These are phyloP conservation scores for Sander vitreus DNA, from an alignment of 2,113 vertebrate genomes.

Conservation along the genomic window DNA sequence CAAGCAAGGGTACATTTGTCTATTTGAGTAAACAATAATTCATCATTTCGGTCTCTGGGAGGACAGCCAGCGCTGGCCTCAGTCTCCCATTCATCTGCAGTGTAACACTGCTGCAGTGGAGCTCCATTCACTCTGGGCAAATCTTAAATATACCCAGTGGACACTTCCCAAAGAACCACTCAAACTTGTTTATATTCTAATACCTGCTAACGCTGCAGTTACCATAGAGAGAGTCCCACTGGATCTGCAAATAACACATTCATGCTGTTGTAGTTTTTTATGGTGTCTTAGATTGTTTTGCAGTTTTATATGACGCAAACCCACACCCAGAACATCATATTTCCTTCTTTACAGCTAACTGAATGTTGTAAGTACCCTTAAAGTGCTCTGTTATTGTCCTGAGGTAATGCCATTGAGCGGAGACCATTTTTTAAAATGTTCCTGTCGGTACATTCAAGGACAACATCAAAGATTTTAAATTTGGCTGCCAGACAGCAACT, in stretches of 20 bases:
- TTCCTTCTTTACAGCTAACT: background rate
- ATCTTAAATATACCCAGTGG: conserved; percentile 34
- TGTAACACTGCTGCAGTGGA: conserved; percentile 23
- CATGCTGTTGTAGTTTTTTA: conserved; percentile 19
- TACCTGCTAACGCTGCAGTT: conserved; percentile 26
- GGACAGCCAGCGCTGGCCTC: conserved; percentile 55
- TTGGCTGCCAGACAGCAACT: background rate
- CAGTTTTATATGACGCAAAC: conserved; percentile 16
- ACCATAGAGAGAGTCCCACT: background rate
- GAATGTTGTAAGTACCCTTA: conserved; percentile 7
- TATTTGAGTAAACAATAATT: conserved; percentile 70
- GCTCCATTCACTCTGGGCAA: conserved; percentile 41
- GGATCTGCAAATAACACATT: conserved; percentile 13
- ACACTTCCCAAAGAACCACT: conserved; percentile 19
- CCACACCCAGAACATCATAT: background rate
- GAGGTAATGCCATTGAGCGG: background rate
- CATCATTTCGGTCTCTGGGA: conserved; percentile 68
- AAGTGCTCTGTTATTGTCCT: conserved; percentile 5
- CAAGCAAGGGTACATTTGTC: conserved; percentile 46
- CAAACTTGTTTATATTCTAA: conserved; percentile 37
- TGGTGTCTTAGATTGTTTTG: background rate
- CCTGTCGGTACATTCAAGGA: background rate
- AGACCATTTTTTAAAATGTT: background rate
- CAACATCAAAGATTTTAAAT: conserved; percentile 1
- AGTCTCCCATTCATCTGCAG: conserved; percentile 65